Percentiles rank a stretch among this genome's conserved stretches.
phyloP scores from a whole-genome alignment of 2,797 vertebrate species.

The Scleropages formosus region DNA sequence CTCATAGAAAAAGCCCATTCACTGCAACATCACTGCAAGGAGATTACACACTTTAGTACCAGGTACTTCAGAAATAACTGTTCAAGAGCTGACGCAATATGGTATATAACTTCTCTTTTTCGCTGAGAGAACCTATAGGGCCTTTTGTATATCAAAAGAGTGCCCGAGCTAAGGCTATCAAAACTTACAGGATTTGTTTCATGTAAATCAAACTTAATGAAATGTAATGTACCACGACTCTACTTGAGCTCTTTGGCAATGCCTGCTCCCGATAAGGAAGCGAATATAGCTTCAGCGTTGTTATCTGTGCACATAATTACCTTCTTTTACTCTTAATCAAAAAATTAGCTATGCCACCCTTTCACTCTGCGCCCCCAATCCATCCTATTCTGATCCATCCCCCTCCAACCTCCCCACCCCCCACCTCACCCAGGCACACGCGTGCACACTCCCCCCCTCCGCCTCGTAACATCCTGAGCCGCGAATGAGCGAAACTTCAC shows the following conservation, averaged over 20 bases:
- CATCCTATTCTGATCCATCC: neutral
- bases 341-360: slow-evolving; percentile 51
- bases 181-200: slow-evolving; percentile 81
- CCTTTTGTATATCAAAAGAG: slow-evolving; percentile 81
- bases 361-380: slow-evolving; percentile 44
- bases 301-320: slow-evolving; percentile 74
- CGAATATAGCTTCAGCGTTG: slow-evolving; percentile 63
- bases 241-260: slow-evolving; percentile 77
- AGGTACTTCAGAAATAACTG: slow-evolving; percentile 90
- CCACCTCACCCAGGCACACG: slow-evolving; percentile 42
- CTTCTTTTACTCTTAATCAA: slow-evolving; percentile 75
- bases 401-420: slow-evolving; percentile 37
- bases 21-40: slow-evolving; percentile 83
- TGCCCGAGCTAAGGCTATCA: slow-evolving; percentile 69
- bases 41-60: slow-evolving; percentile 92
- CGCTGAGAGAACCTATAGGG: slow-evolving; percentile 74
- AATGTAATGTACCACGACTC: slow-evolving; percentile 84
- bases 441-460: neutral
- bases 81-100: no score
- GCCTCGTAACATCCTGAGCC: slow-evolving; percentile 47
- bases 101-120: neutral
- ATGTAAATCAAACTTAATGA: slow-evolving; percentile 84
- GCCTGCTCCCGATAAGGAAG: slow-evolving; percentile 78
- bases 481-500: slow-evolving; percentile 74
- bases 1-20: slow-evolving; percentile 77